Evolutionary conservation across 2,113 vertebrate species (phyloP), one percentile per base, ranked within the genome.

Genomic region (Orycteropus afer): DNA sequence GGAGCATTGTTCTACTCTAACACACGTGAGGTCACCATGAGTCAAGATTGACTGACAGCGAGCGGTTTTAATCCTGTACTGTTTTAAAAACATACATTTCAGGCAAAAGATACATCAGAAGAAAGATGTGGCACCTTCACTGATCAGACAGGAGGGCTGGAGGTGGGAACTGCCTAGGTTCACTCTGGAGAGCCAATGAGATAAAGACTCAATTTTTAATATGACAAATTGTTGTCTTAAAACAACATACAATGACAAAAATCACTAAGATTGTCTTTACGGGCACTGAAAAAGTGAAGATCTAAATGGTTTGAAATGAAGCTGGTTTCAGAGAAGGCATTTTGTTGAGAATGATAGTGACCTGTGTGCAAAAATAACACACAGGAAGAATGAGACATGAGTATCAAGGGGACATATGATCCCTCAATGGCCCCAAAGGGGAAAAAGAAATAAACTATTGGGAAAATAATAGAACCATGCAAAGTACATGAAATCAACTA

Each of bases 211-310:
- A 4, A 55, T 67, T 89, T 77, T 81, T 65, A 45, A 34, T 42
- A 23, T 20, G 65, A 91, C 42, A 96, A 63, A 80, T 78, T 73
- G 17, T 79, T 40, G 86, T 47, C 17, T 93, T 88, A 42, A 37
- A 79, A 47, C 73, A 89, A 90, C 57, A 71, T 71, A 82, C 53
- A 83, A 73, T 85, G 67, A 81, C 47, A 86, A 71, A 92, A 78
- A 40, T 49, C n/a, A n/a, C 14, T 74, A 79, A 47, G 53, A 83
- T 27, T 81, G 22, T 63, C 45, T 37, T 25, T 49, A 79, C 8
- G 37, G 53, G 32, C 47, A 63, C 42, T 32, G 59, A 78, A 87
- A 85, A 61, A 17, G 0, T 51, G 90, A 80, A 49, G 78, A 74
- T 47, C 51, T 47, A 42, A 80, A 59, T 22, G 14, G 25, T 78